A percentile compares a stretch with the other conserved stretches of the same genome.
These are phyloP conservation scores for Alces alces DNA, from an alignment of 2,113 vertebrate genomes.

Conservation along the genomic window DNA sequence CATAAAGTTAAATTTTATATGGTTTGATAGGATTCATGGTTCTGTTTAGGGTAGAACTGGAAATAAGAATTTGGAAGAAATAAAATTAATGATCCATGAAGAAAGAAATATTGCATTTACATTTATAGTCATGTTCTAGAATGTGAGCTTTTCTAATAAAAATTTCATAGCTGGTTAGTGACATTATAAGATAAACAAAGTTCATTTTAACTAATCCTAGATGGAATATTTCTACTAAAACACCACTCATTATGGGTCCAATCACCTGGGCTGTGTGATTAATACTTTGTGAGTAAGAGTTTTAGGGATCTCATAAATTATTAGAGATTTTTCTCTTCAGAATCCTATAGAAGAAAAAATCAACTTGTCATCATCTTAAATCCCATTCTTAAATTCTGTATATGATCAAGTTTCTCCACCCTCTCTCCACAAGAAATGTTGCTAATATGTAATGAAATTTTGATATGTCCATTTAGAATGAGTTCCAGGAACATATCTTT, in stretches of 20 bases:
- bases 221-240: conserved; percentile 22
- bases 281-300: neutral
- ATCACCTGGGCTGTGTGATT: neutral
- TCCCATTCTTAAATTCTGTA: neutral
- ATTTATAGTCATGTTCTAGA: conserved; percentile 18
- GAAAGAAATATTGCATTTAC: conserved; percentile 9
- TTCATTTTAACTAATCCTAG: neutral
- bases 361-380: neutral
- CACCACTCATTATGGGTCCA: neutral
- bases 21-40: neutral
- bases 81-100: neutral
- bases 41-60: conserved; percentile 6
- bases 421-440: neutral
- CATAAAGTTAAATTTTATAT: conserved; percentile 9
- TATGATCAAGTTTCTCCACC: neutral
- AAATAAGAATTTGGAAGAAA: conserved; percentile 14
- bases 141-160: conserved; percentile 13
- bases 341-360: neutral
- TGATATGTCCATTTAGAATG: neutral
- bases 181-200: conserved; percentile 11
- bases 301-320: neutral
- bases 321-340: neutral
- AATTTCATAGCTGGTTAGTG: neutral
- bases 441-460: neutral
- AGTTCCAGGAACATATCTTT: neutral